These are phyloP conservation scores for Jacana jacana DNA, from an alignment of 2,113 vertebrate genomes.

Conservation along the genomic window DNA sequence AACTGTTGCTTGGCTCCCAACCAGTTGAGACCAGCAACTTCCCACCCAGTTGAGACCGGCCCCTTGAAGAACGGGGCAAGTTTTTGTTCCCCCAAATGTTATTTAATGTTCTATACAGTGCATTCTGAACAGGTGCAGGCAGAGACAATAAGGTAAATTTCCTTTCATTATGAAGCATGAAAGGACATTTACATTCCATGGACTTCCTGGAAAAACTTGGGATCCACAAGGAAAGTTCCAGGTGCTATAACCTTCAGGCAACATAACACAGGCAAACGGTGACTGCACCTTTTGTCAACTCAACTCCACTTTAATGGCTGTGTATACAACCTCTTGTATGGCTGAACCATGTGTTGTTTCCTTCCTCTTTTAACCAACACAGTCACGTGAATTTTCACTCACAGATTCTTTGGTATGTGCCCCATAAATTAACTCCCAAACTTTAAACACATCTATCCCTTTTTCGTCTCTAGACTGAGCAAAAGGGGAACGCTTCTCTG, in stretches of 20 bases:
- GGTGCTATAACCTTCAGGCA: background rate
- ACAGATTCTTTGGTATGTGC: background rate
- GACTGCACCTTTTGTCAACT: background rate
- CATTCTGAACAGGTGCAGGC: background rate
- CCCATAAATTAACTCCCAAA: background rate
- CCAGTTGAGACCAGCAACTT: background rate
- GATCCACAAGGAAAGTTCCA: background rate
- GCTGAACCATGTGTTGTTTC: background rate
- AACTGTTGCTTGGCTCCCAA: background rate
- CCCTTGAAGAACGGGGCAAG: background rate
- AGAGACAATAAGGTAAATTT: background rate
- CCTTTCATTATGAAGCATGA: background rate
- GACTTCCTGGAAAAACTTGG: background rate
- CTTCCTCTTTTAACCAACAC: background rate
- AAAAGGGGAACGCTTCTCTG: background rate
- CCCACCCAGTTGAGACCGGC: background rate
- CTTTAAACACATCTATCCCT: background rate
- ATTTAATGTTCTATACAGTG: background rate
- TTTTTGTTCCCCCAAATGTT: background rate
- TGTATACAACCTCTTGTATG: background rate
- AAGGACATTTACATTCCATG: background rate
- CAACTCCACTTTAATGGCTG: background rate
- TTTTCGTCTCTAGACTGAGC: background rate
- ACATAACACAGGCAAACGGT: fast-evolving
- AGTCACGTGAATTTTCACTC: background rate